Percentiles rank a stretch among this genome's conserved stretches.
These are phyloP conservation scores for Drosophila oshimai DNA, from an alignment of 1,140 invertebrate species.

Conservation along the genomic window DNA sequence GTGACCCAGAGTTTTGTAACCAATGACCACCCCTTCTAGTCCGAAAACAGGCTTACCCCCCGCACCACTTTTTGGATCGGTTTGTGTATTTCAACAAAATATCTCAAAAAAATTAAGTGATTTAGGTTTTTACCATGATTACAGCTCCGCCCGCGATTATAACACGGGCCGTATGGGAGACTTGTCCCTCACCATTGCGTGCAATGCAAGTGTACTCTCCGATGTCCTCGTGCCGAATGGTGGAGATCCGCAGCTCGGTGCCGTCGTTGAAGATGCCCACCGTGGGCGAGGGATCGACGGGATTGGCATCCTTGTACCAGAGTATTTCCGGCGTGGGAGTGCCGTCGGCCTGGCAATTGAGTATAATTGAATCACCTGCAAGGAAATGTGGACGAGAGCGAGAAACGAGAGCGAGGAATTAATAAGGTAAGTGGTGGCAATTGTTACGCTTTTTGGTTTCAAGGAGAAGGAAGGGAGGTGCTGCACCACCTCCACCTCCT, in stretches of 20 bases:
- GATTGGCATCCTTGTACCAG: slow-evolving; percentile 95
- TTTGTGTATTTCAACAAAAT: slow-evolving; percentile 7
- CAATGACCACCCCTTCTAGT: neutral
- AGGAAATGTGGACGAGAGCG: slow-evolving; percentile 21
- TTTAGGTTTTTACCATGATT: slow-evolving; percentile 85
- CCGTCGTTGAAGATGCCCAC: slow-evolving; percentile 95
- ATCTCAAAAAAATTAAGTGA: slow-evolving; percentile 60
- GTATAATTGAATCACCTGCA: slow-evolving; percentile 94
- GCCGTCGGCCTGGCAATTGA: slow-evolving; percentile 97
- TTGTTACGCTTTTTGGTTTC: slow-evolving; percentile 58
- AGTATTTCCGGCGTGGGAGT: slow-evolving; percentile 95
- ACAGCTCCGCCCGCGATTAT: slow-evolving; percentile 96
- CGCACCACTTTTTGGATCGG: neutral
- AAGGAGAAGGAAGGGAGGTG: neutral
- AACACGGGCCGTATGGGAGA: slow-evolving; percentile 95
- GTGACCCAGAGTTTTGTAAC: neutral
- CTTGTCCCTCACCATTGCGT: slow-evolving; percentile 96
- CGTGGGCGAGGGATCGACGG: slow-evolving; percentile 92
- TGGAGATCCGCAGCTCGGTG: slow-evolving; percentile 94
- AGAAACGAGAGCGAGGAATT: slow-evolving; percentile 49
- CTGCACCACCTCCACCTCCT: neutral
- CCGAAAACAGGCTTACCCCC: neutral
- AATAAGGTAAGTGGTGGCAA: slow-evolving; percentile 69
- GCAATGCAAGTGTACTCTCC: slow-evolving; percentile 98
- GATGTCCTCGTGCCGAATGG: slow-evolving; percentile 95